A percentile compares a stretch with the other conserved stretches of the same genome.
phyloP scores from a whole-genome alignment of 1,140 invertebrate species.

The Galleria mellonella region DNA sequence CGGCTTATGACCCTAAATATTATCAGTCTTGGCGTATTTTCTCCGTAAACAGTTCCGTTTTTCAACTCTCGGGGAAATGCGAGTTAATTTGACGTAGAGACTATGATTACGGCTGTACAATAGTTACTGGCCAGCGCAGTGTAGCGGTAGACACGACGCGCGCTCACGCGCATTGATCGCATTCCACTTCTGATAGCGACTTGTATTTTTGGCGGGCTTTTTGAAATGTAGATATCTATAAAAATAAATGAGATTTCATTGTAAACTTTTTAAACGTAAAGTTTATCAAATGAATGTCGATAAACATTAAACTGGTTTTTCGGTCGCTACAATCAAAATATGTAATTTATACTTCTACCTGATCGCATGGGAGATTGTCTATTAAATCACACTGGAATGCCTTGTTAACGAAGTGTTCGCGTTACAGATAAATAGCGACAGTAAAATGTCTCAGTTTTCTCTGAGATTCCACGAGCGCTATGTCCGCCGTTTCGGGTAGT shows the following conservation, averaged over 20 bases:
- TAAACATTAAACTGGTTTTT: too few species aligned
- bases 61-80: slow-evolving; percentile 60
- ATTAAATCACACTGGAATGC: slow-evolving; percentile 22
- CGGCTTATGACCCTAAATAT: slow-evolving; percentile 46
- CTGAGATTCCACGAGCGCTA: slow-evolving; percentile 23
- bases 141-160: slow-evolving; percentile 22
- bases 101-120: slow-evolving; percentile 28
- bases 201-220: slow-evolving; percentile 15
- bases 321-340: slow-evolving; percentile 8
- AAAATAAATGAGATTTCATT: slow-evolving; percentile 38
- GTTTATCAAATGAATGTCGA: slow-evolving; percentile 37
- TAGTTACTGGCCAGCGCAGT: slow-evolving; percentile 22
- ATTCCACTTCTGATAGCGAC: slow-evolving; percentile 10
- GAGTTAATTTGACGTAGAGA: slow-evolving; percentile 54
- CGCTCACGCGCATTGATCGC: slow-evolving; percentile 26
- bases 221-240: slow-evolving; percentile 26
- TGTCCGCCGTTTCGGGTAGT: slow-evolving; percentile 15
- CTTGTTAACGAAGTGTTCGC: slow-evolving; percentile 23
- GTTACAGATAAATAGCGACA: slow-evolving; percentile 21
- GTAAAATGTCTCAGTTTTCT: slow-evolving; percentile 32
- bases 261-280: slow-evolving; percentile 49
- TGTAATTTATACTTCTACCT: background rate
- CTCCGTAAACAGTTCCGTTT: slow-evolving; percentile 58
- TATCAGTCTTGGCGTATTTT: slow-evolving; percentile 54
- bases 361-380: slow-evolving; percentile 19